phyloP scores from a whole-genome alignment of 2,113 vertebrate genomes.

The Zosterops lateralis region DNA sequence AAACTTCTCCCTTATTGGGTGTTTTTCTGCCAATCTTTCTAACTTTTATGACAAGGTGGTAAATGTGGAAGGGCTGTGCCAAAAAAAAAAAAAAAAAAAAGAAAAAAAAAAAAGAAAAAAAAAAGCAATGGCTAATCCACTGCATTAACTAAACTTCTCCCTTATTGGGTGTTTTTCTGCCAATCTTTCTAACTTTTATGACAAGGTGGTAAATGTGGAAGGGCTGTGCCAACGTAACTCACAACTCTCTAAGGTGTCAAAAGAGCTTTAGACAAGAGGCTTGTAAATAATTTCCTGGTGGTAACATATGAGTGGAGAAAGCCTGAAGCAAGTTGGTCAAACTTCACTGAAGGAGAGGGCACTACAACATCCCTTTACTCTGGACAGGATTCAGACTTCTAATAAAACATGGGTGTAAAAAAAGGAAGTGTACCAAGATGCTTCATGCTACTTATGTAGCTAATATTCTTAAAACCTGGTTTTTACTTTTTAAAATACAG shows the following conservation, averaged over 20 bases:
- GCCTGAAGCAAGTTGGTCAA: not conserved
- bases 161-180: conserved; percentile 33
- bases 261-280: not conserved
- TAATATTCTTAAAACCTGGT: not conserved
- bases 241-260: not conserved
- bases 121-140: not conserved
- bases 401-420: not conserved
- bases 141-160: conserved; percentile 48
- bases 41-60: conserved; percentile 14
- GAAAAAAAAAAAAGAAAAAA: not conserved
- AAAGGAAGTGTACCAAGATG: not conserved
- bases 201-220: not conserved
- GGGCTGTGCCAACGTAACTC: not conserved
- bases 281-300: not conserved
- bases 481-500: not conserved
- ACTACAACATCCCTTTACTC: not conserved
- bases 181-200: conserved; percentile 25
- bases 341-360: not conserved
- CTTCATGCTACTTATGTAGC: not conserved
- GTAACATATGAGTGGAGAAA: not conserved
- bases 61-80: not conserved
- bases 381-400: not conserved
- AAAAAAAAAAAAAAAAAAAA: not conserved
- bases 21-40: conserved; percentile 22
- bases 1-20: conserved; percentile 25